Evolutionary conservation across 2,888 invertebrate species (phyloP), one percentile per base, ranked within the genome.

Genomic region (Cabera pusaria): DNA sequence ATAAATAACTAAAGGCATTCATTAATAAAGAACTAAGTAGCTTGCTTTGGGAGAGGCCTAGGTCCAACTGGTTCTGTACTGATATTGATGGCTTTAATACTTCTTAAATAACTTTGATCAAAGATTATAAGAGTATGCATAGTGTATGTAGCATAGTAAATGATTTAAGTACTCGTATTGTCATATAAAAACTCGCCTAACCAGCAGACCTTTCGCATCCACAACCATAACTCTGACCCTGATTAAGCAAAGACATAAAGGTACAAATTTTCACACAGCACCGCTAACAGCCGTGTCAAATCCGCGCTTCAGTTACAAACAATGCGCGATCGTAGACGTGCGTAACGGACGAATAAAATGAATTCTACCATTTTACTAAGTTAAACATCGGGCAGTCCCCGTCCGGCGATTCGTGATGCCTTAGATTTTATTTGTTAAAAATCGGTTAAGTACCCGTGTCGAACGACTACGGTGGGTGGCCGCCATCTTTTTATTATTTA

Each of bases 381-480:
- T 75, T 73, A 75, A 77, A 75, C 72, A 72, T 64, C 66, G 64
- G 66, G 66, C 67, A 69, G 69, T 70, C 67, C 71, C 74, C 64
- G 72, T 66, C 66, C 72, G 60, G 21, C 82, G 70, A 89, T 89
- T 88, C 85, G 89, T 86, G 79, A 89, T 85, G 88, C 79, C 80
- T 85, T 85, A 85, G 83, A 85, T 86, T 90, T 89, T 90, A 89
- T 90, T 89, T 88, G 88, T 86, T 83, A 81, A 82, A 87, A 87
- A 89, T 90, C 89, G 84, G 84, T 86, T 89, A 90, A 90, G 88
- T 88, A 86, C 68, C 90, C 90, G 88, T 89, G 84, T 78, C 90
- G 84, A 83, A 84, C 77, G 65, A 69, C 72, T 71, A 57, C 80
- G 71, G 86, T 87, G 87, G 88, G 88, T 89, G 88, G 88, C 85